phyloP scores from a whole-genome alignment of 2,113 vertebrate species.

The Xenotilapia caudafasciata region DNA sequence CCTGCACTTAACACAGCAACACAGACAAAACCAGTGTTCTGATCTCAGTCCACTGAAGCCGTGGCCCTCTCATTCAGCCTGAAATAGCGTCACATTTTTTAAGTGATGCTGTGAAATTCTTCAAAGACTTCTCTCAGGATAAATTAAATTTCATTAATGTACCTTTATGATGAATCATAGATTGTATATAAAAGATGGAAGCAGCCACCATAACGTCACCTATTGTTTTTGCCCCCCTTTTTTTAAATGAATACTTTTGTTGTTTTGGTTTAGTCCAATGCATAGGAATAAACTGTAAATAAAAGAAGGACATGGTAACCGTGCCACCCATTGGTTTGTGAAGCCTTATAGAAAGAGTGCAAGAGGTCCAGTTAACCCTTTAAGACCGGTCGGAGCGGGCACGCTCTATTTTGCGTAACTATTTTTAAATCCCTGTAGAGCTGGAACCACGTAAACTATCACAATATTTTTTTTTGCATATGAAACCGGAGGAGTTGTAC shows the following conservation, averaged over 20 bases:
- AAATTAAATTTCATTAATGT: not conserved
- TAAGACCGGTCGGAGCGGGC: fast-evolving
- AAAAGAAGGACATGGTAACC: not conserved
- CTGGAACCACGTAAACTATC: not conserved
- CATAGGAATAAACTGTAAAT: not conserved
- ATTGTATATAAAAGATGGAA: not conserved
- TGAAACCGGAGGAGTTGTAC: not conserved
- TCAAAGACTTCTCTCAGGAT: not conserved
- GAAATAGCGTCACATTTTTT: not conserved
- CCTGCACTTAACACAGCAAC: not conserved
- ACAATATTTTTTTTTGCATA: not conserved
- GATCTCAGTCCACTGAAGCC: not conserved
- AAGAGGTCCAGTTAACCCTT: not conserved
- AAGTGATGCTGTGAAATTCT: not conserved
- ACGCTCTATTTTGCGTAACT: not conserved
- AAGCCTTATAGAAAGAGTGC: not conserved
- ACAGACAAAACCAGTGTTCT: not conserved
- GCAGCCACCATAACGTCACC: fast-evolving
- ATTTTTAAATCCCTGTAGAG: not conserved
- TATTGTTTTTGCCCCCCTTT: fast-evolving
- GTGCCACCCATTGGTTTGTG: not conserved
- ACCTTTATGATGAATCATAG: not conserved
- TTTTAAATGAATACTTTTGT: fast-evolving
- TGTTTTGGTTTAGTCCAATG: not conserved
- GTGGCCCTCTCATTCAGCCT: not conserved